These are phyloP conservation scores for Hemaris fuciformis DNA, from an alignment of 2,888 invertebrate species.

Conservation along the genomic window DNA sequence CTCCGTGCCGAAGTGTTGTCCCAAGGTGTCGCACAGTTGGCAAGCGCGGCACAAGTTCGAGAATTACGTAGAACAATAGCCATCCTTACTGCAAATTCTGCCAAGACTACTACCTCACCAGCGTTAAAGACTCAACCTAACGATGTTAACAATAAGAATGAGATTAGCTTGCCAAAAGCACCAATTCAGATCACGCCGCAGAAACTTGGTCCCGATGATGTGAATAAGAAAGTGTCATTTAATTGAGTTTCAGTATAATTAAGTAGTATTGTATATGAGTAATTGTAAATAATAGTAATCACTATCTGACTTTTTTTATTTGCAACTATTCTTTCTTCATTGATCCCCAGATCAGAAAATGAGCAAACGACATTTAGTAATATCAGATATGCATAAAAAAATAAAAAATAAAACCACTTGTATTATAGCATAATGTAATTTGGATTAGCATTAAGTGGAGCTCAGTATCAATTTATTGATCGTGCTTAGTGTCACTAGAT, in stretches of 20 bases:
- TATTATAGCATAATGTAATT: no score
- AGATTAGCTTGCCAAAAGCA: conserved; percentile 33
- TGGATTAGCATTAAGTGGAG: no score
- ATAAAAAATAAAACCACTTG: no score
- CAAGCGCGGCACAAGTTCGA: conserved; percentile 59
- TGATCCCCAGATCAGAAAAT: no score
- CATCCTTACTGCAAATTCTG: conserved; percentile 28
- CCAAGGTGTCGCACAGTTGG: conserved; percentile 63
- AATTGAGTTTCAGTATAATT: conserved; percentile 36
- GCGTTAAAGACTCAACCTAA: conserved; percentile 24
- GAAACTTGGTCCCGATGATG: conserved; percentile 49
- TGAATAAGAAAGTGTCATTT: conserved; percentile 71
- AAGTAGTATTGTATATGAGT: neutral
- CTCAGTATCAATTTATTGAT: no score
- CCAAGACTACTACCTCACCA: conserved; percentile 15
- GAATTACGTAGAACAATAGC: conserved; percentile 65
- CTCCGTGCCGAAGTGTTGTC: conserved; percentile 61
- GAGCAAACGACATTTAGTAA: no score
- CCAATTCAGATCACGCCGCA: conserved; percentile 29
- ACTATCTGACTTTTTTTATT: neutral
- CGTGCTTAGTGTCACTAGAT: no score
- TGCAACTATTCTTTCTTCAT: no score
- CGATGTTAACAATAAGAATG: conserved; percentile 29
- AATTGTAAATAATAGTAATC: neutral
- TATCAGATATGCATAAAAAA: no score